These are phyloP conservation scores for Criorhina ranunculi DNA, from an alignment of 2,888 invertebrate species.

Conservation along the genomic window DNA sequence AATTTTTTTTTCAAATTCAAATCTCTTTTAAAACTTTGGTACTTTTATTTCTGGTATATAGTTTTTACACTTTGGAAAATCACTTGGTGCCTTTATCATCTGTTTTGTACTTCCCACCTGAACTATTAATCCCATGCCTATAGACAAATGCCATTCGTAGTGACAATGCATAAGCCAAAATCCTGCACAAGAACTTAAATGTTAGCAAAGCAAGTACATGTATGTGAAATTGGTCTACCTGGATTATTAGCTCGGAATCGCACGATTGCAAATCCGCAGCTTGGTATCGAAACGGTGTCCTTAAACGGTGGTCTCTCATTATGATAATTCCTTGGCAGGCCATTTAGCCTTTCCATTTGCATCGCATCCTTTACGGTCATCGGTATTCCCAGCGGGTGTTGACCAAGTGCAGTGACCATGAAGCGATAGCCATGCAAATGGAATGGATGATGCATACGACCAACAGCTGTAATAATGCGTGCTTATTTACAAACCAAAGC, in stretches of 20 bases:
- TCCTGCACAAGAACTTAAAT: conserved; percentile 73
- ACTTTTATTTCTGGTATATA: conserved; percentile 85
- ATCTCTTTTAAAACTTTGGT: conserved; percentile 7
- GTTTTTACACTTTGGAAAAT: conserved; percentile 92
- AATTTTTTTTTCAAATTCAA: background rate
- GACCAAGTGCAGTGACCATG: conserved; percentile 81
- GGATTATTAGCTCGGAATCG: conserved; percentile 81
- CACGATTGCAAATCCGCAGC: conserved; percentile 81
- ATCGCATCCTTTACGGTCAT: conserved; percentile 79
- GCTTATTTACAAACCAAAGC: conserved; percentile 22
- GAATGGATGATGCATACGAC: conserved; percentile 82
- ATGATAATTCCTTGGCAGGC: conserved; percentile 71
- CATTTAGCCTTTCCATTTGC: conserved; percentile 71
- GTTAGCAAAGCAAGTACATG: background rate
- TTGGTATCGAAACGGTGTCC: conserved; percentile 82
- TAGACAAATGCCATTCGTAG: conserved; percentile 80
- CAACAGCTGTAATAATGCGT: conserved; percentile 78
- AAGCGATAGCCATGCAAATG: conserved; percentile 83
- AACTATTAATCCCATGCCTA: conserved; percentile 80
- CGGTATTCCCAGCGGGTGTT: conserved; percentile 75
- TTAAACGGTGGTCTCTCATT: conserved; percentile 80
- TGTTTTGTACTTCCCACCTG: conserved; percentile 86
- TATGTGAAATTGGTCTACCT: conserved; percentile 65
- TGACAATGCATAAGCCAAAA: conserved; percentile 81
- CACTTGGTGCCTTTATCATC: conserved; percentile 88